These are phyloP conservation scores for Oncorhynchus tshawytscha DNA, from an alignment of 2,113 vertebrate genomes.

Conservation along the genomic window DNA sequence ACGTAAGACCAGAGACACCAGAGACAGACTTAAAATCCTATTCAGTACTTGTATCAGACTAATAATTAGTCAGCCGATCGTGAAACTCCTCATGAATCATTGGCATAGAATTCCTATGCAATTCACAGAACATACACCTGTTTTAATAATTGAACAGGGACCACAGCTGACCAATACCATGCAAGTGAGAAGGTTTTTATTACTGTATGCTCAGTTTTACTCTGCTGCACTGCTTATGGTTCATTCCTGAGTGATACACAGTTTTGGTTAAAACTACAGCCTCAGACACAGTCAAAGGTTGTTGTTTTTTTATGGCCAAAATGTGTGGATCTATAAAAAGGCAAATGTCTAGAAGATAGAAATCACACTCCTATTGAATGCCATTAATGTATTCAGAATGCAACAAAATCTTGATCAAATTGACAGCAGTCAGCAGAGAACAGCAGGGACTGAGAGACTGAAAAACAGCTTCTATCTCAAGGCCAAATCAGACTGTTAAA, in stretches of 20 bases:
- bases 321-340: background rate
- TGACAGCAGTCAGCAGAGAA: background rate
- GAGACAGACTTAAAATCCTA: background rate
- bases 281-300: slow-evolving; percentile 59
- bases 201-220: background rate
- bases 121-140: too few relatives aligned
- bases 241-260: slow-evolving; percentile 63
- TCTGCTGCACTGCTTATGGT: background rate
- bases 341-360: too few relatives aligned
- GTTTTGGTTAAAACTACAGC: slow-evolving; percentile 66
- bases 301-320: slow-evolving; percentile 54
- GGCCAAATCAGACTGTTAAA: too few relatives aligned
- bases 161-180: background rate
- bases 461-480: too few relatives aligned
- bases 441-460: too few relatives aligned
- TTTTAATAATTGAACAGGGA: background rate
- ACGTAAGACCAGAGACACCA: background rate
- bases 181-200: background rate
- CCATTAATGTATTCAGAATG: background rate
- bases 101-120: too few relatives aligned
- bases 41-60: too few relatives aligned
- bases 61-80: too few relatives aligned
- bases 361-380: background rate
- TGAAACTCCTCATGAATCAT: too few relatives aligned
- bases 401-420: background rate